Evolutionary conservation across 2,888 invertebrate genomes (phyloP).

Genomic region (Embidobia sp.): DNA sequence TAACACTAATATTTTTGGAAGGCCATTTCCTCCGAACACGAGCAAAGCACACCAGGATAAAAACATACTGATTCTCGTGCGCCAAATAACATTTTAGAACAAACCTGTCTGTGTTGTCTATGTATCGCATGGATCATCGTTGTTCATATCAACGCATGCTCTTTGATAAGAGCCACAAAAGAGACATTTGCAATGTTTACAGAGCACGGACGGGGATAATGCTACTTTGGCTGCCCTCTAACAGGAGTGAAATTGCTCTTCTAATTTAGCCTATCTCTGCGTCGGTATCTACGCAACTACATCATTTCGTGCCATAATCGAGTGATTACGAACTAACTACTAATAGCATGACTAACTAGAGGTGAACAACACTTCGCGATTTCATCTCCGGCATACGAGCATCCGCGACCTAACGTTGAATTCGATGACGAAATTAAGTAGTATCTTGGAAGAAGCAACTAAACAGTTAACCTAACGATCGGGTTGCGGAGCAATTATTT

Average conservation of each 20-base stretch:
- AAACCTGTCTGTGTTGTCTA: conserved; percentile 35
- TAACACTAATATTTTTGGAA: too few relatives aligned
- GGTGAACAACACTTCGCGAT: conserved; percentile 5
- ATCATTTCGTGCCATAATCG: conserved; percentile 70
- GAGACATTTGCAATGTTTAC: conserved; percentile 79
- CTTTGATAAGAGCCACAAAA: conserved; percentile 73
- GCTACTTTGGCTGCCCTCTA: conserved; percentile 81
- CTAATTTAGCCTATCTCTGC: conserved; percentile 74
- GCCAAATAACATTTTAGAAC: conserved; percentile 33
- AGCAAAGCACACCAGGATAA: too few relatives aligned
- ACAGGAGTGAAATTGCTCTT: conserved; percentile 78
- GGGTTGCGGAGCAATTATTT: too few relatives aligned
- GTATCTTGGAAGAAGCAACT: neutral
- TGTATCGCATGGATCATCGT: conserved; percentile 78
- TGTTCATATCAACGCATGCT: conserved; percentile 76
- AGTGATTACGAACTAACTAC: conserved; percentile 45
- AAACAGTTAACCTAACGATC: too few relatives aligned
- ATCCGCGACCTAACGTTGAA: conserved; percentile 25
- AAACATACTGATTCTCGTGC: conserved; percentile 26
- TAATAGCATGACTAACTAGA: conserved; percentile 6
- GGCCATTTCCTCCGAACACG: too few relatives aligned
- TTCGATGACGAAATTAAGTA: neutral
- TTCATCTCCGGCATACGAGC: neutral
- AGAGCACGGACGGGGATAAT: conserved; percentile 81
- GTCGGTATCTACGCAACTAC: conserved; percentile 71